Evolutionary conservation across 2,797 vertebrate species (phyloP), one percentile per base, ranked within the genome.

Genomic region (Loriculus beryllinus): DNA sequence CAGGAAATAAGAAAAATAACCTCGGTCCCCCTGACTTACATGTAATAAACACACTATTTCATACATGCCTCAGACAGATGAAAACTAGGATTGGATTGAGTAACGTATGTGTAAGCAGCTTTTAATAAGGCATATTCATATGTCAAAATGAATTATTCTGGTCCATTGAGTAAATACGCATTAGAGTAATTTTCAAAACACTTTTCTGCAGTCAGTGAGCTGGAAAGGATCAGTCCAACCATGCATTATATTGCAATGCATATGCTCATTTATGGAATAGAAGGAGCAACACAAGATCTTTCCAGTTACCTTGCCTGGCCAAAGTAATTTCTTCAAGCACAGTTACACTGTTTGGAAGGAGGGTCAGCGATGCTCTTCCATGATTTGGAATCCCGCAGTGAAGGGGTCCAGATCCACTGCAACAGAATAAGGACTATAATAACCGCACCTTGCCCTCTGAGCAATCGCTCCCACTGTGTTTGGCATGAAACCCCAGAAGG

Each of bases 151-250:
- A 97, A 93, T 94, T 79, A 93, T 97, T 97, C 94, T 69, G 74
- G 95, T 94, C 95, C 96, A 95, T 88, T 98, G 96, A 93, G 95
- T 97, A 97, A 97, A 97, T 95, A 96, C 28, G 54, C 96, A 96
- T 97, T 96, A 93, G 95, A 97, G 95, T 95, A 92, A 97, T 97
- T 97, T 97, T 93, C 63, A 94, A 95, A 97, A 96, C 93, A 95
- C 88, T 97, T 95, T 97, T 51, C 47, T 93, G 48, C 57, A 96
- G 87, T 95, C 88, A 97, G 63, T 96, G 96, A 94, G 25, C 92
- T 97, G 95, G 91, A 97, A 97, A 91, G 76, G 84, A 91, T 97
- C 94, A 94, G 94, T 95, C 82, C 78, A 97, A 88, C 91, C 92
- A 95, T 87, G 86, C 87, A 84, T 81, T 83, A 70, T 95, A 97